Conservation (phyloP, 2,797 vertebrate genomes). For the Margarornis squamiger region DNA sequence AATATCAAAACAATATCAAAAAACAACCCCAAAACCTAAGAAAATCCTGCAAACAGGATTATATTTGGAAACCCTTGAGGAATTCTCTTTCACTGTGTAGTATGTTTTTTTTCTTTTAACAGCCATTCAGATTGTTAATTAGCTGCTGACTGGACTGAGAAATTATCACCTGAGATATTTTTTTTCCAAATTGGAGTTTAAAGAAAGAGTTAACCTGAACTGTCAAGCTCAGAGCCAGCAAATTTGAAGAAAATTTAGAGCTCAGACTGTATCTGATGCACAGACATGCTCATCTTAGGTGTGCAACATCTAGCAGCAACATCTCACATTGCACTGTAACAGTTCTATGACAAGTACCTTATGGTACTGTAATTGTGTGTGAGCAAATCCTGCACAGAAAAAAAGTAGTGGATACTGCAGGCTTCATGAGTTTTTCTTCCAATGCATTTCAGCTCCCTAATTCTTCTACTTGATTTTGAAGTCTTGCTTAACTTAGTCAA, state of each 20-base stretch:
- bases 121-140: background rate
- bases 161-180: background rate
- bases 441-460: background rate
- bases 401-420: background rate
- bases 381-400: background rate
- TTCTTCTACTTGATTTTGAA: background rate
- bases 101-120: background rate
- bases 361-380: conserved; percentile 21
- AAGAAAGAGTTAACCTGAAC: background rate
- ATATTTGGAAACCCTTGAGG: background rate
- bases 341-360: background rate
- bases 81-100: background rate
- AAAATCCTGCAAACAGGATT: background rate
- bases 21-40: background rate
- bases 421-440: background rate
- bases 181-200: background rate
- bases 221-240: background rate
- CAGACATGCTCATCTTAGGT: background rate
- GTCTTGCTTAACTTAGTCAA: background rate
- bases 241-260: background rate
- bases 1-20: background rate
- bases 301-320: background rate
- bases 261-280: fast-evolving
- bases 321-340: background rate
- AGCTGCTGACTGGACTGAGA: background rate